phyloP scores from a whole-genome alignment of 2,113 vertebrate genomes.

The Xerus inauris region DNA sequence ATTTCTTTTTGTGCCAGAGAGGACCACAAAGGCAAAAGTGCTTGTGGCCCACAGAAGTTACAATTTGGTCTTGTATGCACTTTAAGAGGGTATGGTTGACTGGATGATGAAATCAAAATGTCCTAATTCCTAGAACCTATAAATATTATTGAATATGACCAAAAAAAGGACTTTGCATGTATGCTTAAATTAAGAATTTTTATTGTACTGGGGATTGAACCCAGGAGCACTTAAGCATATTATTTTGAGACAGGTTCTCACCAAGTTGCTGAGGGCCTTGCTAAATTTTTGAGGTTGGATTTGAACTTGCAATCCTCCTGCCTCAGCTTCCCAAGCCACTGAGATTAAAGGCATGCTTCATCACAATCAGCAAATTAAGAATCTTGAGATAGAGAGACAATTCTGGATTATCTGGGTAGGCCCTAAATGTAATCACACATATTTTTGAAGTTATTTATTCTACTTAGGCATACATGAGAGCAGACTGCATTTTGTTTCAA shows the following conservation, averaged over 20 bases:
- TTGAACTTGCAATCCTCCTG: too few relatives aligned
- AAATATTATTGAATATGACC: background rate
- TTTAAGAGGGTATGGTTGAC: background rate
- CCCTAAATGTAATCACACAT: background rate
- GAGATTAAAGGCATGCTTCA: too few relatives aligned
- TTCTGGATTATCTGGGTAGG: background rate
- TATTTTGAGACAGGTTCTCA: too few relatives aligned
- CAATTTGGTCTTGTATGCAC: background rate
- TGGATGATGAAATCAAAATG: background rate
- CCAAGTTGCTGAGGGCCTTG: too few relatives aligned
- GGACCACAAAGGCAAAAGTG: background rate
- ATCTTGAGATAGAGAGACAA: background rate
- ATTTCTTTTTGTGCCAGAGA: slow-evolving; percentile 23
- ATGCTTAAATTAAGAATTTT: background rate
- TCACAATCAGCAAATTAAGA: background rate
- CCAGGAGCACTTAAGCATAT: too few relatives aligned
- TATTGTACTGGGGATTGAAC: too few relatives aligned
- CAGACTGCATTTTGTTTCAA: too few relatives aligned
- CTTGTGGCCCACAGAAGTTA: background rate
- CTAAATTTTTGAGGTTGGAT: too few relatives aligned
- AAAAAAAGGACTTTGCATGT: background rate
- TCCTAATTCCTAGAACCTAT: background rate
- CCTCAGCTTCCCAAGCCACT: too few relatives aligned
- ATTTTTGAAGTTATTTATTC: too few relatives aligned
- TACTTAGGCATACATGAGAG: too few relatives aligned